Conservation (phyloP, 2,888 invertebrate species). For the Xylota sylvarum region DNA sequence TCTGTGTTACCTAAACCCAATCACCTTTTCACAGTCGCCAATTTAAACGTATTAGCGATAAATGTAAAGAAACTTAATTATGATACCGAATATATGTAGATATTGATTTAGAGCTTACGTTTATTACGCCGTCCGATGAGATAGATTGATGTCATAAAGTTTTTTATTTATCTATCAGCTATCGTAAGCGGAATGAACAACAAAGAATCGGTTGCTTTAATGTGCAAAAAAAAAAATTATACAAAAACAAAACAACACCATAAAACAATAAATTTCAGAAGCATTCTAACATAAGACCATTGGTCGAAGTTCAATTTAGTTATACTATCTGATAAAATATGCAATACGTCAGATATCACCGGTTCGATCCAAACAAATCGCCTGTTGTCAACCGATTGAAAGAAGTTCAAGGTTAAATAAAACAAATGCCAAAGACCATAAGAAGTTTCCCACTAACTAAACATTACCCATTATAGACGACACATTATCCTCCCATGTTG, state of each 20-base stretch:
- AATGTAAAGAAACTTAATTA: background rate
- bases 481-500: background rate
- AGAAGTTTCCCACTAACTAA: background rate
- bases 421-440: background rate
- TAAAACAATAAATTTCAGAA: conserved; percentile 13
- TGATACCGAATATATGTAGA: background rate
- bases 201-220: background rate
- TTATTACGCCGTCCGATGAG: background rate
- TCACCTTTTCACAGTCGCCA: background rate
- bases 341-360: background rate
- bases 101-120: conserved; percentile 1
- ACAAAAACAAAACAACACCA: background rate
- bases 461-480: no score
- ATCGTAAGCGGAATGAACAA: background rate
- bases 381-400: conserved; percentile 5
- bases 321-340: background rate
- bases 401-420: conserved; percentile 11
- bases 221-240: background rate
- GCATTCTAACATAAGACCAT: background rate
- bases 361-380: background rate
- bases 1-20: background rate
- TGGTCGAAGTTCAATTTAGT: background rate
- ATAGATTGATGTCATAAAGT: conserved; percentile 13
- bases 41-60: background rate
- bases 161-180: background rate